Conservation (phyloP, 2,113 vertebrate genomes). For the Apus apus region DNA sequence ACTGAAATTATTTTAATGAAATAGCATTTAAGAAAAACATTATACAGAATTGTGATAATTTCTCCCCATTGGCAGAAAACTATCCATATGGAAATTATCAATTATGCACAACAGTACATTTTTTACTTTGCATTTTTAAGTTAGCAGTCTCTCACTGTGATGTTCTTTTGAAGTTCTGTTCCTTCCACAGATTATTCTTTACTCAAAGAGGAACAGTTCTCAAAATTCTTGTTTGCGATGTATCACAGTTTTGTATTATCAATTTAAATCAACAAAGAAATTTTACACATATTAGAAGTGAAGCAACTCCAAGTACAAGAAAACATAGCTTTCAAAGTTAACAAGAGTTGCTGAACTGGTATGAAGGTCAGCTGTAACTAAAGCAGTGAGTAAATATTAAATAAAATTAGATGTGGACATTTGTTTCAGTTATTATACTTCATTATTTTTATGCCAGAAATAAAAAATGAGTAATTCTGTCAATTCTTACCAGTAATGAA, state of each 20-base stretch:
- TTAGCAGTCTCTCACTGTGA: neutral
- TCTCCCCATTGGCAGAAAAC: constrained; percentile 66
- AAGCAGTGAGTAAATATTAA: neutral
- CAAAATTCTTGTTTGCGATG: neutral
- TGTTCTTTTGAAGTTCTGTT: neutral
- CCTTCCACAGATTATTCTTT: neutral
- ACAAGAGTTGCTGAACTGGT: constrained; percentile 4
- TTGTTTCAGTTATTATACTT: constrained; percentile 44
- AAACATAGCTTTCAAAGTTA: neutral
- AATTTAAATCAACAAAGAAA: neutral
- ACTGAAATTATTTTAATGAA: neutral
- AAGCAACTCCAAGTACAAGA: constrained; percentile 42
- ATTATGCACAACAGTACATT: constrained; percentile 35
- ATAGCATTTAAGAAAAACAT: neutral
- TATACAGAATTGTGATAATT: constrained; percentile 46
- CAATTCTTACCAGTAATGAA: constrained; percentile 91
- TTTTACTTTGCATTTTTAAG: constrained; percentile 56
- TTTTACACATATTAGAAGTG: neutral
- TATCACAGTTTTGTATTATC: neutral
- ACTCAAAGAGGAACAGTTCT: neutral
- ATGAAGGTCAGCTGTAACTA: neutral
- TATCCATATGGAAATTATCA: constrained; percentile 50
- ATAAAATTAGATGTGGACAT: neutral
- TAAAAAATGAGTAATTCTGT: constrained; percentile 22
- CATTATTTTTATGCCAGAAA: constrained; percentile 65